Evolutionary conservation across 1,140 invertebrate genomes (phyloP).

Genomic region (Linepithema humile): DNA sequence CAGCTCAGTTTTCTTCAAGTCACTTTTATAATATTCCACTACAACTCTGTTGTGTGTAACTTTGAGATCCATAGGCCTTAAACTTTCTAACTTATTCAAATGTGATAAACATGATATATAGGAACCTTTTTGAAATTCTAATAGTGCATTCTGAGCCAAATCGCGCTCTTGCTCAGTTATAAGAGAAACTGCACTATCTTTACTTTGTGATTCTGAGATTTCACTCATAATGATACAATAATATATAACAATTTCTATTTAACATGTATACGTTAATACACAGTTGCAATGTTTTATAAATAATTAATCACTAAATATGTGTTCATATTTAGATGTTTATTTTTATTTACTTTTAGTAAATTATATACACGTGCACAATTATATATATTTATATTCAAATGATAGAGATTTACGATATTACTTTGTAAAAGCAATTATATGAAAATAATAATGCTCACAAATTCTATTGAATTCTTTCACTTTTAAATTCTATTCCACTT

Average conservation of each 20-base stretch:
- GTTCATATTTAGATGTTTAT: too few species aligned
- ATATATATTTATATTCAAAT: too few species aligned
- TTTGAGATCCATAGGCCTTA: conserved; percentile 88
- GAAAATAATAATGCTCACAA: too few species aligned
- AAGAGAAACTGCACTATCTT: conserved; percentile 68
- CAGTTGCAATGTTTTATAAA: too few species aligned
- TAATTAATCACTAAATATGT: too few species aligned
- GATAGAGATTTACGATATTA: too few species aligned
- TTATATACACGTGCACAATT: too few species aligned
- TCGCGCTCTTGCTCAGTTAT: conserved; percentile 86
- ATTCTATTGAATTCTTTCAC: too few species aligned
- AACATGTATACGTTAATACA: background rate
- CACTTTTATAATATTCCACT: conserved; percentile 89
- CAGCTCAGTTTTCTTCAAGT: conserved; percentile 89
- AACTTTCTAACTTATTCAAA: conserved; percentile 86
- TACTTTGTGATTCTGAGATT: conserved; percentile 64
- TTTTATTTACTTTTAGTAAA: too few species aligned
- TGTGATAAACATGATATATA: conserved; percentile 86
- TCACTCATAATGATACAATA: conserved; percentile 70
- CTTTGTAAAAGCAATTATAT: too few species aligned
- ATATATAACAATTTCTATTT: background rate
- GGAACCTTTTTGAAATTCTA: conserved; percentile 86
- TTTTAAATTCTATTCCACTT: too few species aligned
- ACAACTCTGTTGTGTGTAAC: conserved; percentile 90
- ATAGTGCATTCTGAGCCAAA: conserved; percentile 84